These are phyloP conservation scores for Sitta carolinensis DNA, from an alignment of 2,797 vertebrate species.

Conservation along the genomic window DNA sequence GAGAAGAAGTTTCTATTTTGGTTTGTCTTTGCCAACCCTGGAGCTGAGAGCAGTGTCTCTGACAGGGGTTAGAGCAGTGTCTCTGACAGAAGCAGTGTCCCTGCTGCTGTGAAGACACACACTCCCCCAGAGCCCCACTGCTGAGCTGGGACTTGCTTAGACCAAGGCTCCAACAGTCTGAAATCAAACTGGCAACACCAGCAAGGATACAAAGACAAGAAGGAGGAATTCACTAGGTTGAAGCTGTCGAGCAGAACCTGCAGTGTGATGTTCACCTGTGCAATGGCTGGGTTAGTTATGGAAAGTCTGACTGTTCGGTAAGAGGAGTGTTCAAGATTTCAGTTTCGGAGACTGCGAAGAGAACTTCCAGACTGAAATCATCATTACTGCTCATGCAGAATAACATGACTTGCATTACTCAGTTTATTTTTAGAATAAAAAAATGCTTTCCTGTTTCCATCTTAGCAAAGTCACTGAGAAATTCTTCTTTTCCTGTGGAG, in stretches of 20 bases:
- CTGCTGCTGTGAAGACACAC: not conserved
- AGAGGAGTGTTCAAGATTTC: not conserved
- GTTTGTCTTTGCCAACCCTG: not conserved
- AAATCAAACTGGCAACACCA: not conserved
- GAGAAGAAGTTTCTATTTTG: not conserved
- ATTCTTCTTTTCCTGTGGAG: not conserved
- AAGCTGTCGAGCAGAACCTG: not conserved
- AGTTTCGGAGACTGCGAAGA: not conserved
- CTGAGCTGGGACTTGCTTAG: not conserved
- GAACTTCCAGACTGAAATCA: not conserved
- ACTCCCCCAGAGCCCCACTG: not conserved
- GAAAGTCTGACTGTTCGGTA: not conserved
- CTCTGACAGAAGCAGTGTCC: not conserved
- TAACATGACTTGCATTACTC: not conserved
- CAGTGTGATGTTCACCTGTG: not conserved
- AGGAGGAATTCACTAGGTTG: not conserved
- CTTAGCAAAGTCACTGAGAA: not conserved
- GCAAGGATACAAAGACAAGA: not conserved
- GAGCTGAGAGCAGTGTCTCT: not conserved
- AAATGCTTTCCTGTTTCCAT: not conserved
- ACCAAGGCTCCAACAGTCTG: not conserved
- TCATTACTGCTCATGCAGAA: not conserved
- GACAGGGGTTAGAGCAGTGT: not conserved
- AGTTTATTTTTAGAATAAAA: not conserved
- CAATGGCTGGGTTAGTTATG: not conserved